Percentiles rank a stretch among this genome's conserved stretches.
These are phyloP conservation scores for Colletes latitarsis DNA, from an alignment of 1,140 invertebrate species.

Conservation along the genomic window DNA sequence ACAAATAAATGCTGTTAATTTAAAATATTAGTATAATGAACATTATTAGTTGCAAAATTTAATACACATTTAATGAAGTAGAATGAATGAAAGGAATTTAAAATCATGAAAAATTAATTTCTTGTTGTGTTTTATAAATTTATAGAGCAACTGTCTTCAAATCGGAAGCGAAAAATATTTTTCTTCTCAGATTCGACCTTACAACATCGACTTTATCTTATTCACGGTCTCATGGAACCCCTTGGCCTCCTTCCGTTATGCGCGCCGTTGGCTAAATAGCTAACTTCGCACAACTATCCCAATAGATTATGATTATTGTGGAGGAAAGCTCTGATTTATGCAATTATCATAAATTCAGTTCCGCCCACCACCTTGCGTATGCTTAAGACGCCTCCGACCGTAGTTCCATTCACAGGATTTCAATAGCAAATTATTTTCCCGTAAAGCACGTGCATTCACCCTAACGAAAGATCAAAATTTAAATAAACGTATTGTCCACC, in stretches of 20 bases:
- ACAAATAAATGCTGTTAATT: no score
- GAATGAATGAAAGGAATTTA: no score
- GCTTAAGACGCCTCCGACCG: constrained; percentile 74
- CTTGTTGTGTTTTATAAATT: not conserved
- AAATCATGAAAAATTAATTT: not conserved
- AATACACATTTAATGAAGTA: no score
- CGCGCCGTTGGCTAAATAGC: constrained; percentile 80
- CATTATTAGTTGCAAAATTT: no score
- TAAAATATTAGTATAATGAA: no score
- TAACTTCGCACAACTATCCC: constrained; percentile 81
- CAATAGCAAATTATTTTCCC: constrained; percentile 78
- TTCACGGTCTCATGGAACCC: constrained; percentile 69
- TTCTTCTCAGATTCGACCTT: constrained; percentile 60
- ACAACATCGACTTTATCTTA: constrained; percentile 76
- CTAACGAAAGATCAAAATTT: constrained; percentile 40
- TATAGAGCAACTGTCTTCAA: not conserved
- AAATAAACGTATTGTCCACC: not conserved
- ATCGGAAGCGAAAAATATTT: constrained; percentile 30
- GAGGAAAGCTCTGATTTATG: constrained; percentile 81
- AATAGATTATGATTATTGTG: constrained; percentile 82
- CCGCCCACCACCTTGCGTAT: constrained; percentile 76
- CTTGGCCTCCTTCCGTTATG: constrained; percentile 63
- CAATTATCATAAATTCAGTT: constrained; percentile 80
- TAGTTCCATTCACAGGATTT: constrained; percentile 76
- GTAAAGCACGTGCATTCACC: constrained; percentile 59